These are phyloP conservation scores for Heliconius ethilla DNA, from an alignment of 2,888 invertebrate species.

Conservation along the genomic window DNA sequence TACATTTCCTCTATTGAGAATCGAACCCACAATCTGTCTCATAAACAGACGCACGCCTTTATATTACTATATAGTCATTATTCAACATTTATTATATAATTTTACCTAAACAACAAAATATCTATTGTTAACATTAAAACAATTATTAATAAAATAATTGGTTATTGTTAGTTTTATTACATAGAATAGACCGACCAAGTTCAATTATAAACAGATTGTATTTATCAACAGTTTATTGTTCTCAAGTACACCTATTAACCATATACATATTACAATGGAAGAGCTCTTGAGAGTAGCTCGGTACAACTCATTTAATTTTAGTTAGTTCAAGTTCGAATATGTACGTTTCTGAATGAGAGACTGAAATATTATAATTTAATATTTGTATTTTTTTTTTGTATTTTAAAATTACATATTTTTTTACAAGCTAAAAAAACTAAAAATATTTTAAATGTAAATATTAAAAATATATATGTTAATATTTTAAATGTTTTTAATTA, in stretches of 20 bases:
- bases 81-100: neutral
- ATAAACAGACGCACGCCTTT: too few species aligned
- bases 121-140: neutral
- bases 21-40: too few species aligned
- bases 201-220: slow-evolving; percentile 15
- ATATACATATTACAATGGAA: neutral
- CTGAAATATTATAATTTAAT: neutral
- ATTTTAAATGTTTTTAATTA: too few species aligned
- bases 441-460: too few species aligned
- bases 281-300: slow-evolving; percentile 8
- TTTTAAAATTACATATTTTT: too few species aligned
- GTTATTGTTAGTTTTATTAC: slow-evolving; percentile 11
- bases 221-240: slow-evolving; percentile 18
- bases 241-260: slow-evolving; percentile 14
- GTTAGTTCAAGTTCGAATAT: slow-evolving; percentile 8
- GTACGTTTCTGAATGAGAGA: neutral
- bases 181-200: slow-evolving; percentile 1
- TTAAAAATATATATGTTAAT: too few species aligned
- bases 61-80: neutral
- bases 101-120: slow-evolving; percentile 1
- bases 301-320: slow-evolving; percentile 18
- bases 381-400: too few species aligned
- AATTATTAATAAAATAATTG: slow-evolving; percentile 15
- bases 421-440: too few species aligned
- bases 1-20: too few species aligned